phyloP scores from a whole-genome alignment of 30 jellyfish, hydroid and myxozoan genomes.

The Rhopilema esculentum region DNA sequence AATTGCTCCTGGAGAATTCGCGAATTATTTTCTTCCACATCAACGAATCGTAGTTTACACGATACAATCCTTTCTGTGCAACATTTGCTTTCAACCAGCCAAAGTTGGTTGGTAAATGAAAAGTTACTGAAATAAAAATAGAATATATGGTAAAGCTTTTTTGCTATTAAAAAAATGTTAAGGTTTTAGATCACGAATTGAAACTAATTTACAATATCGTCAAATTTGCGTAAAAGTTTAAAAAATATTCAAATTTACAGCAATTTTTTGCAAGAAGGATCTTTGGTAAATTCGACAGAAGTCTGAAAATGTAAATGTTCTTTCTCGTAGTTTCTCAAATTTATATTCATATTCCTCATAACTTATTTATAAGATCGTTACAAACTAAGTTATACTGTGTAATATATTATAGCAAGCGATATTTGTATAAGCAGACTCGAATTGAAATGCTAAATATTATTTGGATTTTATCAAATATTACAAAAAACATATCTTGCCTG shows the following conservation, averaged over 20 bases:
- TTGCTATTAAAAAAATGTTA: not conserved
- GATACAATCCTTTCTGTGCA: conserved; percentile 21
- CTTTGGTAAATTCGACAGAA: too few species aligned
- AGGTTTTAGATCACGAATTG: not conserved
- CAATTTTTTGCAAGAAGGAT: too few species aligned
- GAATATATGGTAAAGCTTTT: not conserved
- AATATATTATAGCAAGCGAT: not conserved
- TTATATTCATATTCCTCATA: too few species aligned
- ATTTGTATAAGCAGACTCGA: not conserved
- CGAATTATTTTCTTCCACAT: conserved; percentile 9
- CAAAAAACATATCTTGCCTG: not conserved
- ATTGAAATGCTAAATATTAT: too few species aligned
- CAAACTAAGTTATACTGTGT: too few species aligned
- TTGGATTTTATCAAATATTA: not conserved
- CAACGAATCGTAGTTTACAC: conserved; percentile 14
- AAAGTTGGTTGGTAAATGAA: conserved; percentile 9
- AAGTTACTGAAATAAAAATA: conserved; percentile 3
- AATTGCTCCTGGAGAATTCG: not conserved
- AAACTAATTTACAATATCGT: not conserved
- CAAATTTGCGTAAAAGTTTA: too few species aligned
- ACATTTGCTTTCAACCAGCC: conserved; percentile 40
- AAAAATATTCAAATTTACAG: too few species aligned
- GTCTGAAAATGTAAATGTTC: too few species aligned
- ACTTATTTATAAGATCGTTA: too few species aligned
- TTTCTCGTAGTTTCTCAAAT: too few species aligned